Base-by-base conservation (phyloP, 2,797 vertebrate species). In the Synanceia verrucosa region DNA sequence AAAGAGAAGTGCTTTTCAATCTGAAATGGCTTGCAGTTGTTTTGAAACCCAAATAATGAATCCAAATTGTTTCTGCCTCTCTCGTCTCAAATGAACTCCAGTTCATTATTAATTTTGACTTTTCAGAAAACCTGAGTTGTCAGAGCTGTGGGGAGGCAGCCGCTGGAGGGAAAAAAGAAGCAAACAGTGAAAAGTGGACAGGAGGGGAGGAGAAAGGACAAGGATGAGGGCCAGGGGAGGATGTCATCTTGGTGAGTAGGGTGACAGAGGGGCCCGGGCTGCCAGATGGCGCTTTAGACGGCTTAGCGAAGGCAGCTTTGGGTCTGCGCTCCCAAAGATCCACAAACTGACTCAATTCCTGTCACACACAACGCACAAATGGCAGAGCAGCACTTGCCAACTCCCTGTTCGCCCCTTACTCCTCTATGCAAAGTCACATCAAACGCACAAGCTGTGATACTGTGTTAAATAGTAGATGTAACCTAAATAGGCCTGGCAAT, bases 231-330 rank as follows among this genome's bases (percentile, higher is more conserved):
- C 76, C 76, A 65, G 78, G 77, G 78, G 84, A 84, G 63, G 70
- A 74, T 76, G 84, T 89, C 89, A 90, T 93, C 87, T 91, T 79
- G 72, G 84, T 84, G 87, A 84, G 81, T 73, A 76, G 79, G 71
- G 83, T 84, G 87, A 86, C 87, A 84, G 83, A 28, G 77, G 74
- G 82, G 71, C 75, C 73, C 31, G 2, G 61, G 62, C 71, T 79
- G 84, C 85, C 90, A 93, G 92, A 92, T 92, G 93, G 90, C 73
- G 88, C 86, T 90, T 92, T 88, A 85, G 82, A 83, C 60, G 76
- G 83, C 89, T 92, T 85, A 88, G 86, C 82, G 61, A 24, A 84
- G 85, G 82, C 85, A 78, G 88, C 78, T 91, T 82, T 89, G 78
- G 70, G 71, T 76, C 70, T 71, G 13, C 43, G 18, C 73, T 83